These are phyloP conservation scores for Pungitius pungitius DNA, from an alignment of 2,113 vertebrate genomes.

Conservation along the genomic window DNA sequence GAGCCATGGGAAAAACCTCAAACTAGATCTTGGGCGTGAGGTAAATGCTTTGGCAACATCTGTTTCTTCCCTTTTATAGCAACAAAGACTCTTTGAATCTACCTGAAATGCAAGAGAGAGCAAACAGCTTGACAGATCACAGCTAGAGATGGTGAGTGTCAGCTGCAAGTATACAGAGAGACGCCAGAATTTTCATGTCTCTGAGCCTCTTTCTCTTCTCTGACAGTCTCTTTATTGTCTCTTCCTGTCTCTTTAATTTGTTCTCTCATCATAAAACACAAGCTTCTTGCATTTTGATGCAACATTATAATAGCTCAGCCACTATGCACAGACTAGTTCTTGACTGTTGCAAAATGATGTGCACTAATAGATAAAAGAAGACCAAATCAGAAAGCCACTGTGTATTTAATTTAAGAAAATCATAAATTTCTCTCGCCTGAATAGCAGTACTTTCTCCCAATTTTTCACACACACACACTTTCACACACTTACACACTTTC, in stretches of 20 bases:
- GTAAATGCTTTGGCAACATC: constrained; percentile 60
- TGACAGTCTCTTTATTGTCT: constrained; percentile 1
- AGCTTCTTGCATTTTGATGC: constrained; percentile 2
- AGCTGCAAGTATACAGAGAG: constrained; percentile 14
- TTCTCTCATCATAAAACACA: constrained; percentile 4
- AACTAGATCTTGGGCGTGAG: constrained; percentile 38
- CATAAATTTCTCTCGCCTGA: constrained; percentile 25
- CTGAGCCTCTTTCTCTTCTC: constrained; percentile 2
- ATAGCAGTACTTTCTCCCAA: constrained; percentile 12
- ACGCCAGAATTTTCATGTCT: constrained; percentile 12
- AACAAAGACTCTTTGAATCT: constrained; percentile 48
- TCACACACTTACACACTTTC: background rate
- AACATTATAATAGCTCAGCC: background rate
- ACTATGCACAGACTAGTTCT: constrained; percentile 25
- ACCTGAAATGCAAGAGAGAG: constrained; percentile 37
- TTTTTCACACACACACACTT: constrained; percentile 1
- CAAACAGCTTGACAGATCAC: constrained; percentile 40
- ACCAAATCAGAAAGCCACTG: constrained; percentile 11
- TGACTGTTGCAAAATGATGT: constrained; percentile 21
- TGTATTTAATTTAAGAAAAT: constrained; percentile 46
- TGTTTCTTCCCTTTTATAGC: constrained; percentile 32
- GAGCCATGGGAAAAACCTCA: constrained; percentile 44
- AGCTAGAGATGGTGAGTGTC: constrained; percentile 26
- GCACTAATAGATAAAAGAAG: constrained; percentile 28
- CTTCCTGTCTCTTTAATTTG: constrained; percentile 13